Base-by-base conservation (phyloP, 1,140 invertebrate genomes). In the Prorops nasuta region DNA sequence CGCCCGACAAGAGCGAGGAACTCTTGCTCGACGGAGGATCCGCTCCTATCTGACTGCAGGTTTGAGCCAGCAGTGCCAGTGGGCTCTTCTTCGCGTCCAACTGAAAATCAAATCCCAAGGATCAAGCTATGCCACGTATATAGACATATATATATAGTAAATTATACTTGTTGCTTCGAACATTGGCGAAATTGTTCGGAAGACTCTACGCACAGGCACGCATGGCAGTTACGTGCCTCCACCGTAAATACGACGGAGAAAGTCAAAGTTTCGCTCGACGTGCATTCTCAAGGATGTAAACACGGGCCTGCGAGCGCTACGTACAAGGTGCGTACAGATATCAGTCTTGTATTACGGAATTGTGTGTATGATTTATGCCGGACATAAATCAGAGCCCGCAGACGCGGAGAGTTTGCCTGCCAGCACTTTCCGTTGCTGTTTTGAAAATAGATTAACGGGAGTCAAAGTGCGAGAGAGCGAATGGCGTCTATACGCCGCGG, bases 1-100 rank as follows among this genome's bases (percentile, higher is more conserved):
- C 86, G 40, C 79, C 84, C 36, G 83, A 83, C 37, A 59, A 51
- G n/a, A n/a, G n/a, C 10, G 24, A 4, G 4, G 24, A 6, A 4
- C 4, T 76, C 54, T 83, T 83, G 73, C 83, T 76, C 76, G 86
- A 79, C 65, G 89, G 76, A 65, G 86, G 74, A 74, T 96, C 94
- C 12, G 91, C 89, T 47, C 94, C 94, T 66, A 97, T 97, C 71
- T 93, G 94, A 69, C 91, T 94, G 81, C 94, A 97, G 32, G 94
- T 96, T 75, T 96, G 93, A 18, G 93, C 94, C 55, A 97, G 79
- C 19, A 97, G 79, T 19, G 94, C 94, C 68, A 97, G 80, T 10
- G 94, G 94, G 79, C 92, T 95, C 76, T 95, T 95, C 81, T 96
- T 96, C 42, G 92, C 90, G 77, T 96, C 93, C 82, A 96, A 82